Evolutionary conservation across 1,140 invertebrate species (phyloP).

Genomic region (Pentalonia nigronervosa): DNA sequence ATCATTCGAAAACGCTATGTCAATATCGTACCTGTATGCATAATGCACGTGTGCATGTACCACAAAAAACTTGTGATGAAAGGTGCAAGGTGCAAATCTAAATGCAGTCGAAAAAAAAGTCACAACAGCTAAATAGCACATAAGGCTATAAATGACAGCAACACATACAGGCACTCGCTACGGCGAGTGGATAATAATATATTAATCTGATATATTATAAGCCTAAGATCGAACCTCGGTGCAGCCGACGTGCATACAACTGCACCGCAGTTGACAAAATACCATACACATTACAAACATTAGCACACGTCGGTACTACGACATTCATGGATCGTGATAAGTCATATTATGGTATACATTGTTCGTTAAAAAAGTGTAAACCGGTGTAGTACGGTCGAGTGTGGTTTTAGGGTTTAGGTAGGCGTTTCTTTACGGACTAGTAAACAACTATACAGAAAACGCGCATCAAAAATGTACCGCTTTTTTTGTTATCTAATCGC

Average conservation of each 20-base stretch:
- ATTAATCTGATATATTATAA: background rate
- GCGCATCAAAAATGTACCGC: background rate
- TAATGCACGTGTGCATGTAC: background rate
- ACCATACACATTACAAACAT: background rate
- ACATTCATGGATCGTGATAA: background rate
- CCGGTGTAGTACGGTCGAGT: background rate
- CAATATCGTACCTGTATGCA: background rate
- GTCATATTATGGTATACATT: background rate
- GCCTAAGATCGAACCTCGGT: background rate
- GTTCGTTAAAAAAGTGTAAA: background rate
- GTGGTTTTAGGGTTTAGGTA: background rate
- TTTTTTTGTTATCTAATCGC: background rate
- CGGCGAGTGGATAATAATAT: background rate
- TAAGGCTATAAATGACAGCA: background rate
- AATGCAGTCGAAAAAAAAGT: background rate
- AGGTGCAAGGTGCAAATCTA: background rate
- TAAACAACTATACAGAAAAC: background rate
- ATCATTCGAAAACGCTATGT: background rate
- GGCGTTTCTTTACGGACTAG: background rate
- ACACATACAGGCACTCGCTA: too few relatives aligned
- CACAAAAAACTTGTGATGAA: background rate
- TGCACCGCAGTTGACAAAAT: background rate
- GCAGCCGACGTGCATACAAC: background rate
- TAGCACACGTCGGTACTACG: background rate
- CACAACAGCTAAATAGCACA: background rate